Evolutionary conservation across 2,113 vertebrate genomes (phyloP), one percentile per base, ranked within the genome.

Genomic region (Stictonetta naevosa): DNA sequence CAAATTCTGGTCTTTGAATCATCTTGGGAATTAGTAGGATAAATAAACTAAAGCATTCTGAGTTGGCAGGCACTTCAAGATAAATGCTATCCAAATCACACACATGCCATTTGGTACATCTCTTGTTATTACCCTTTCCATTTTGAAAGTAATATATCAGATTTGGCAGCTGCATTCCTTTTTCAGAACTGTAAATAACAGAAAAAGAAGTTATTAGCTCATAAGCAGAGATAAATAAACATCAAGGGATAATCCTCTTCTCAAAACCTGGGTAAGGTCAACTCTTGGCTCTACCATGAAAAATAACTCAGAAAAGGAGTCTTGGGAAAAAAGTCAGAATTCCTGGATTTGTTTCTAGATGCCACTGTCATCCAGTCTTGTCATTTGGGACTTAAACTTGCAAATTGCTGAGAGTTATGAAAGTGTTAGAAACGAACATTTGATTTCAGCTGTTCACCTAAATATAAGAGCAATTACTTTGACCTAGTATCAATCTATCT

Each of bases 61-160:
- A 79, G 77, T 77, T 94, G 88, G 88, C 86, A 93, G 93, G 80
- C 73, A 40, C 88, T 88, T 23, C 3, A 31, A 68, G 89, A 74
- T 72, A 67, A 69, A 88, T 31, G 72, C 77, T 60, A 58, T 88
- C 52, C 34, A 91, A 81, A 75, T 93, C 11, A 20, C 48, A 89
- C 78, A 56, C 38, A 4, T 14, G 26, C 55, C 17, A 59, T 89
- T 92, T 91, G 77, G 34, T 34, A 31, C 52, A 52, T 80, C 75
- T 83, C 86, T 72, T 46, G 14, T 66, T 78, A 18, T 33, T 79
- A 81, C 69, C 87, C 93, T 74, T 71, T 72, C 71, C 16, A 1
- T 28, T 23, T 60, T 58, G n/a, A 52, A 75, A 66, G 28, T 4
- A 17, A 14, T 40, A 4, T 31, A 40, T 68, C 11, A 52, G 8